Conservation (phyloP, 1,140 invertebrate genomes). For the Zaprionus ornatus region DNA sequence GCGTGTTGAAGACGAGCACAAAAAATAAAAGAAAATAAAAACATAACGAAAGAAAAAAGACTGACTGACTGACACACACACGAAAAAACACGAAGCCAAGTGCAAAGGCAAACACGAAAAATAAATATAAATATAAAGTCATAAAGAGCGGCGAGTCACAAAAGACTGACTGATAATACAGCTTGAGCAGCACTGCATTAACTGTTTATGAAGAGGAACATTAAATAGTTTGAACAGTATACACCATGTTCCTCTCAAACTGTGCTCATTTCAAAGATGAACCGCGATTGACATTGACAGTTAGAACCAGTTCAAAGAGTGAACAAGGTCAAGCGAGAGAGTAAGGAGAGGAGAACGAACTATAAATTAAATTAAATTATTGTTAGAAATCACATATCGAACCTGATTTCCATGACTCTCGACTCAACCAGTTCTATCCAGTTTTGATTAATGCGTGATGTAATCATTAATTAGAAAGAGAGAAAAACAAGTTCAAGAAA, state of each 20-base stretch:
- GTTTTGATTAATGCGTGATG: conserved; percentile 20
- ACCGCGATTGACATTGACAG: background rate
- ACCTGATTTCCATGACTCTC: conserved; percentile 3
- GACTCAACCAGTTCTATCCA: background rate
- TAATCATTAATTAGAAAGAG: conserved; percentile 8
- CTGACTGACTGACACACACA: conserved; percentile 25
- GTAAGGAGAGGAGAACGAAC: background rate
- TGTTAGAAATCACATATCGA: background rate
- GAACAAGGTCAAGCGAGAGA: conserved; percentile 19
- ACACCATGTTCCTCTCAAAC: conserved; percentile 8
- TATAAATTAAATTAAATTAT: conserved; percentile 15
- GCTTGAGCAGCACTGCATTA: conserved; percentile 32
- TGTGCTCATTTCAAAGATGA: conserved; percentile 19
- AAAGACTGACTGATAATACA: conserved; percentile 61
- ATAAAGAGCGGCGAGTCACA: conserved; percentile 15
- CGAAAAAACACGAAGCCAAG: conserved; percentile 47
- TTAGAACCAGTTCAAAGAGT: conserved; percentile 39
- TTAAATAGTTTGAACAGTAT: background rate
- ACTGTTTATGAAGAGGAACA: no score
- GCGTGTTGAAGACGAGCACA: conserved; percentile 31
- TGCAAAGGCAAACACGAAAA: conserved; percentile 65
- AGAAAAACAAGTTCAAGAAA: background rate
- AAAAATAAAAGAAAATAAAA: conserved; percentile 27
- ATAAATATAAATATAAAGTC: conserved; percentile 17
- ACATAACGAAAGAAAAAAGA: conserved; percentile 30